Conservation (phyloP, 1,140 invertebrate genomes). For the Condylostylus longicornis region DNA sequence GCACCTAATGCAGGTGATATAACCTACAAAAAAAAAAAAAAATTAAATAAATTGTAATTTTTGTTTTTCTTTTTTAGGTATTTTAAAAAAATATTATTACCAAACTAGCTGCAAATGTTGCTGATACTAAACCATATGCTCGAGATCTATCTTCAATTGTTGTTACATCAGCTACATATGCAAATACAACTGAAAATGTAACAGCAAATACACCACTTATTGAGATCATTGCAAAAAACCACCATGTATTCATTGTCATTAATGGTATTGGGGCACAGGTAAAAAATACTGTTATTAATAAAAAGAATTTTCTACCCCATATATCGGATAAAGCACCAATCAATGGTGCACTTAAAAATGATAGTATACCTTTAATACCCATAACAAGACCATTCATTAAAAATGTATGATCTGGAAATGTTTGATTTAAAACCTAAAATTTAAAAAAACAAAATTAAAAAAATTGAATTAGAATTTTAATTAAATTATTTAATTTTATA, state of each 20-base stretch:
- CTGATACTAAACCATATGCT: constrained; percentile 94
- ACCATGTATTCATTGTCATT: constrained; percentile 98
- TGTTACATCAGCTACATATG: constrained; percentile 99
- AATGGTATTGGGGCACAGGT: constrained; percentile 97
- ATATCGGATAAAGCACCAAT: constrained; percentile 95
- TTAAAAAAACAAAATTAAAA: constrained; percentile 5
- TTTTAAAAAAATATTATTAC: constrained; percentile 33
- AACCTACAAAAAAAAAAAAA: constrained; percentile 17
- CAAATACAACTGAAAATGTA: constrained; percentile 97
- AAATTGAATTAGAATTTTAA: too few species aligned
- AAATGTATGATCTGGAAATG: constrained; percentile 98
- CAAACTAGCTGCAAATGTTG: constrained; percentile 97
- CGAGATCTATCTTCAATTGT: constrained; percentile 88
- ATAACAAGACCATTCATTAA: constrained; percentile 99
- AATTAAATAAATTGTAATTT: background rate
- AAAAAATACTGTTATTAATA: constrained; percentile 96
- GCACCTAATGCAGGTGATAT: constrained; percentile 94
- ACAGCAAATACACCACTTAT: constrained; percentile 97
- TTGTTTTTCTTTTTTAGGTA: background rate
- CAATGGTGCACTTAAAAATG: constrained; percentile 90
- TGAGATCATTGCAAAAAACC: constrained; percentile 99
- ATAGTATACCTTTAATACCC: constrained; percentile 94
- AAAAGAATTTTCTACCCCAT: constrained; percentile 96
- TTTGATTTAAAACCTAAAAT: constrained; percentile 75
- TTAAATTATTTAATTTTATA: too few species aligned